These are phyloP conservation scores for Trachemys scripta DNA, from an alignment of 2,113 vertebrate species.

Conservation along the genomic window DNA sequence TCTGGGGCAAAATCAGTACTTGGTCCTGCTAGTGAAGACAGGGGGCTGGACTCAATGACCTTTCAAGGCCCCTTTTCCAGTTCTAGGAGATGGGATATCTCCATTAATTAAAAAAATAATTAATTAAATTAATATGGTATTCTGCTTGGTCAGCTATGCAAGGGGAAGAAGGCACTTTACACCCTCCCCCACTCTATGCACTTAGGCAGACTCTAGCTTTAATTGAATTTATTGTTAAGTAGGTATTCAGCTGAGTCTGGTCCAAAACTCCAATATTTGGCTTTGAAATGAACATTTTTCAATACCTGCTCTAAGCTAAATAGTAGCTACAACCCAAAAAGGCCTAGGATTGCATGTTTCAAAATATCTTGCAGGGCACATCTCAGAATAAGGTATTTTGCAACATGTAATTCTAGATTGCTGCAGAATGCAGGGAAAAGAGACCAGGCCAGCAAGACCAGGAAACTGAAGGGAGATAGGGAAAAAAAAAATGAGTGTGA, in stretches of 20 bases:
- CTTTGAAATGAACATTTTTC: neutral
- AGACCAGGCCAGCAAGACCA: neutral
- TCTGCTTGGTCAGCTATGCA: neutral
- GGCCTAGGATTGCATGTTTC: neutral
- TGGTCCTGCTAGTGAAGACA: too few species aligned
- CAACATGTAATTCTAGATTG: neutral
- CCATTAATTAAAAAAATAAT: too few species aligned
- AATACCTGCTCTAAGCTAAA: neutral
- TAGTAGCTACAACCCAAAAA: neutral
- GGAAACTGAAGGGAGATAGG: neutral
- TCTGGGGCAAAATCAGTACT: too few species aligned
- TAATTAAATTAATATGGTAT: neutral
- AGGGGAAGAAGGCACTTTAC: neutral
- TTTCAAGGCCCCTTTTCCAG: too few species aligned
- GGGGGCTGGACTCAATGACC: too few species aligned
- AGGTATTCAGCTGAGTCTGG: neutral
- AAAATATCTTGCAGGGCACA: neutral
- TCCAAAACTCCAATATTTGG: neutral
- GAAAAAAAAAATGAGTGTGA: neutral
- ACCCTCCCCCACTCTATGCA: neutral
- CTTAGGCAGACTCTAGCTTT: neutral
- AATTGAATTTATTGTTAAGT: neutral
- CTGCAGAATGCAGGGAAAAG: neutral
- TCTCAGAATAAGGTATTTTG: neutral
- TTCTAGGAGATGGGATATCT: too few species aligned